Evolutionary conservation across 2,797 vertebrate species (phyloP).

Genomic region (Gallinago solitaria): DNA sequence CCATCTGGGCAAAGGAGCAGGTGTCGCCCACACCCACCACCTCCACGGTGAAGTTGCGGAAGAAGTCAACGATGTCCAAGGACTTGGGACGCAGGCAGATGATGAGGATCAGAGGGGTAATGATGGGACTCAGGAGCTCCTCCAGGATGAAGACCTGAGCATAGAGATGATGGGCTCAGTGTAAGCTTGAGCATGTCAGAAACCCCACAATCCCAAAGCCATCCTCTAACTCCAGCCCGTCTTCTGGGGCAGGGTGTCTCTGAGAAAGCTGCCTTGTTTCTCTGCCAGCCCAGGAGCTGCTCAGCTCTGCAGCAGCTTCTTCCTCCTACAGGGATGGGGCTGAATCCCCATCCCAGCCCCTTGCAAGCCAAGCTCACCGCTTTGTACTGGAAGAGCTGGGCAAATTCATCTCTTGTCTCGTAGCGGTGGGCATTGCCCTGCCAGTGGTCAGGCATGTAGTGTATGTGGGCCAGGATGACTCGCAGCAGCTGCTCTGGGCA

Average conservation of each 20-base stretch:
- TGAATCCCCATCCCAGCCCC: background rate
- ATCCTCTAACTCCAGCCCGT: background rate
- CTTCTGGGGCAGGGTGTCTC: background rate
- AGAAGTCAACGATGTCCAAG: conserved; percentile 97
- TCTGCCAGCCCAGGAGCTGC: background rate
- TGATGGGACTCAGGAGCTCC: conserved; percentile 93
- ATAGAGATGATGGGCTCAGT: background rate
- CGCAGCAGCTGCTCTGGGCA: conserved; percentile 97
- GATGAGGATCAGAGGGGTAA: conserved; percentile 96
- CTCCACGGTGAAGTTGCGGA: conserved; percentile 97
- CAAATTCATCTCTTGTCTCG: conserved; percentile 96
- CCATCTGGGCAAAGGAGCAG: conserved; percentile 99
- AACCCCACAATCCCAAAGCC: background rate
- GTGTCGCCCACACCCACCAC: conserved; percentile 95
- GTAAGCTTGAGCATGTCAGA: background rate
- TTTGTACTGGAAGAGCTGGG: conserved; percentile 99
- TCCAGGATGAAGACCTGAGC: conserved; percentile 94
- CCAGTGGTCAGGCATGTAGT: conserved; percentile 99
- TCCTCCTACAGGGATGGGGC: background rate
- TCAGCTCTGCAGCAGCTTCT: background rate
- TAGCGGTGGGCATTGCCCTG: conserved; percentile 96
- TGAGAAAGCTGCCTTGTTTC: background rate
- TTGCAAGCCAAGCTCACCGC: conserved; percentile 85
- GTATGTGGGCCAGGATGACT: conserved; percentile 95
- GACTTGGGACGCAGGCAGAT: conserved; percentile 93